Evolutionary conservation across 2,888 invertebrate genomes (phyloP), one percentile per base, ranked within the genome.

Genomic region (Oconnorella tubifera): DNA sequence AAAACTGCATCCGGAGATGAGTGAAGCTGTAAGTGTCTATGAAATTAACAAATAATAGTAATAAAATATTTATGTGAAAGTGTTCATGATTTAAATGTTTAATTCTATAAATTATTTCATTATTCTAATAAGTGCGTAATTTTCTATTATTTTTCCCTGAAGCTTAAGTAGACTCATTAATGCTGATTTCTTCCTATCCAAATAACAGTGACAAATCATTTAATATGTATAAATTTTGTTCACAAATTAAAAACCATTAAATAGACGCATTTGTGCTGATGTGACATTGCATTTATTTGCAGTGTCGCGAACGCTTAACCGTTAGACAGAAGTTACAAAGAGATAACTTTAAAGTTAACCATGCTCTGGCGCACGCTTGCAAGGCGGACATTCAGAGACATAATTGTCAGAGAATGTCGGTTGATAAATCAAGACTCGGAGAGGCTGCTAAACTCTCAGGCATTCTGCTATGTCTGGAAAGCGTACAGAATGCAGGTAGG

Each of bases 401-500:
- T 78, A 89, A 89, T 66, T 99, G 98, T 78, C 85, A 77, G 27
- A 72, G 67, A n/a, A 64, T 59, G n/a, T 33, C 89, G 50, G 49
- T 28, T 14, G 32, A 25, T 1, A 10, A 48, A 10, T 4, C n/a
- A 14, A 60, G 50, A 27, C 3, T 25, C 3, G 72, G 67, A 27
- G 68, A 64, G 29, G 89, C 92, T 10, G 89, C 92, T 10, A 86
- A 90, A 68, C 85, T 97, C 29, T 91, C 95, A 33, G 90, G 91
- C 81, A 91, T 98, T 73, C 85, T 99, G 56, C 84, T 97, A 2
- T 99, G 99, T 80, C 85, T 99, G 69, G 98, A 99, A 72, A 80
- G 19, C 40, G 40, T 19, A 10, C 10, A 40, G 19, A 40, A 40
- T 19, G 19, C 10, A 10, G 40, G 40, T 40, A 10, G 40, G 40